phyloP scores from a whole-genome alignment of 2,888 invertebrate species.

The Sesia apiformis region DNA sequence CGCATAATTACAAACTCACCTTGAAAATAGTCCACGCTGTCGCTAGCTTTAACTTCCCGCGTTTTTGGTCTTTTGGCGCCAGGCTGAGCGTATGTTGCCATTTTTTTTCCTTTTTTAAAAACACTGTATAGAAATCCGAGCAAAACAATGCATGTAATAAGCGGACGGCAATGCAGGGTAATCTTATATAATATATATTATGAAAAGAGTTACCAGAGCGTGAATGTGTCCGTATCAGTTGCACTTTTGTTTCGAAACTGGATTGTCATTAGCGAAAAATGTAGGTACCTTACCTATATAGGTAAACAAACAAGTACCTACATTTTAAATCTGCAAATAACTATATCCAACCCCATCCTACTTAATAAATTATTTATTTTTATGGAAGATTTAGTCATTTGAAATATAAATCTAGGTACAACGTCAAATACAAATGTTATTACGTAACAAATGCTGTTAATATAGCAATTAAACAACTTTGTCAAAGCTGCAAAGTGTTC shows the following conservation, averaged over 20 bases:
- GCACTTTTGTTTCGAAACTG: conserved; percentile 28
- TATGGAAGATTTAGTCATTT: too few relatives aligned
- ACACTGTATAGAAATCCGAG: neutral
- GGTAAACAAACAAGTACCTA: too few relatives aligned
- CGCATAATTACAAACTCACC: conserved; percentile 22
- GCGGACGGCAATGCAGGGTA: neutral
- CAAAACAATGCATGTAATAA: conserved; percentile 9
- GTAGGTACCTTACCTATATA: too few relatives aligned
- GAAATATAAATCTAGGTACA: too few relatives aligned
- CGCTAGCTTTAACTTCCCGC: conserved; percentile 31
- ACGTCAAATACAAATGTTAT: too few relatives aligned
- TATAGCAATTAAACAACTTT: too few relatives aligned
- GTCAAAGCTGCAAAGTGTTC: too few relatives aligned
- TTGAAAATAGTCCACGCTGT: conserved; percentile 53
- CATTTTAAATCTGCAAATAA: too few relatives aligned
- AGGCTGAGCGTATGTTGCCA: conserved; percentile 45
- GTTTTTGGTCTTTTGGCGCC: conserved; percentile 52
- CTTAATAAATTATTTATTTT: too few relatives aligned
- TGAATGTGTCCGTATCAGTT: conserved; percentile 12
- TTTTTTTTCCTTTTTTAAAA: conserved; percentile 8
- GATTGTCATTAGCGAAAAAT: conserved; percentile 14
- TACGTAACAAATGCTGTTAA: too few relatives aligned
- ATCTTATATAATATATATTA: conserved; percentile 42
- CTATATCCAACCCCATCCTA: too few relatives aligned
- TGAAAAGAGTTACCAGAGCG: conserved; percentile 44